A percentile compares a stretch with the other conserved stretches of the same genome.
Conservation (phyloP, 2,797 vertebrate genomes). For the Galagoides demidoff region DNA sequence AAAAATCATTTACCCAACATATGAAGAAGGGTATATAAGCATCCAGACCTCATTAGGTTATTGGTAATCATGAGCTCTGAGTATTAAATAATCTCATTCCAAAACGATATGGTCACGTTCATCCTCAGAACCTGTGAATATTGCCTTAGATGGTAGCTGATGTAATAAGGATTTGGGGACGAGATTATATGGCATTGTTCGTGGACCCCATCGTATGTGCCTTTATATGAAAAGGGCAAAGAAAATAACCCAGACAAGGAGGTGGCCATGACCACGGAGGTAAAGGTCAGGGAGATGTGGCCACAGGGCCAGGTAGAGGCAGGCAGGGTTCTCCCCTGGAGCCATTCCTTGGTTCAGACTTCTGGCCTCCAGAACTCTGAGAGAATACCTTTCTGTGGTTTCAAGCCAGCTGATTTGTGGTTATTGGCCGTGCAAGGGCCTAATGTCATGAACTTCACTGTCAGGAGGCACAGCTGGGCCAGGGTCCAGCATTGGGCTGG, state of each 20-base stretch:
- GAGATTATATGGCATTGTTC: not conserved
- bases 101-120: not conserved
- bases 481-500: not conserved
- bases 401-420: not conserved
- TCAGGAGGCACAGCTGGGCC: not conserved
- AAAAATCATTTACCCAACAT: not conserved
- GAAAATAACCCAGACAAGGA: not conserved
- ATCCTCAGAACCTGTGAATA: not conserved
- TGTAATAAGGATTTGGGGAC: not conserved
- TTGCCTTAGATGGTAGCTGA: not conserved
- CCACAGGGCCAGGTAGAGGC: not conserved
- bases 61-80: not conserved
- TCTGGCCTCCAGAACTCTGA: not conserved
- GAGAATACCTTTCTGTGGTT: no score
- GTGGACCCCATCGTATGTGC: rapidly evolving
- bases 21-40: not conserved
- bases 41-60: not conserved
- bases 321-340: no score
- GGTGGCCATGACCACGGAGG: not conserved
- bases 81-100: not conserved
- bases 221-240: not conserved
- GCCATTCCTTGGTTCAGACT: not conserved
- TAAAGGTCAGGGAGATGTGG: rapidly evolving
- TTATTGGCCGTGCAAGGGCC: no score
- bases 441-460: rapidly evolving